Evolutionary conservation across 2,797 vertebrate genomes (phyloP).

Genomic region (Gorsachius magnificus): DNA sequence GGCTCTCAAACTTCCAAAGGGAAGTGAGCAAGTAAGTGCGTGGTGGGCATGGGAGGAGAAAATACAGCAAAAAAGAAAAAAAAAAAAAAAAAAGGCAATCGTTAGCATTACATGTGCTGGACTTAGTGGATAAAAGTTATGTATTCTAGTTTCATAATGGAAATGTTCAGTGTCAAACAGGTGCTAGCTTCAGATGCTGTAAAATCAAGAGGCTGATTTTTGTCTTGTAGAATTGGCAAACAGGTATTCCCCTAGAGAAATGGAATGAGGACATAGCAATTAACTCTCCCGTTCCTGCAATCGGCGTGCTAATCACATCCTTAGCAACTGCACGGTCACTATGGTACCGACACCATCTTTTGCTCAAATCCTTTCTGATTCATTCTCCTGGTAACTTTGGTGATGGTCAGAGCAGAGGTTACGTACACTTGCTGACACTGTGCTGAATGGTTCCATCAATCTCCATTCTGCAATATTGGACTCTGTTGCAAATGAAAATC

Average conservation of each 20-base stretch:
- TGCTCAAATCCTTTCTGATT: slow-evolving; percentile 47
- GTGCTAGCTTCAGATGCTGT: slow-evolving; percentile 44
- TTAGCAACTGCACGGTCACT: slow-evolving; percentile 74
- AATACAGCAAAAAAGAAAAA: background rate
- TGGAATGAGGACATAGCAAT: slow-evolving; percentile 75
- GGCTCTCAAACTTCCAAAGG: background rate
- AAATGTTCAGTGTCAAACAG: slow-evolving; percentile 46
- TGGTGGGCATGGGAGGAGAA: background rate
- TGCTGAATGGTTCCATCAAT: background rate
- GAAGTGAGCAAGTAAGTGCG: background rate
- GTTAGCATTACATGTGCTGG: background rate
- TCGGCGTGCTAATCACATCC: slow-evolving; percentile 72
- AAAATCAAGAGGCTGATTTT: slow-evolving; percentile 13
- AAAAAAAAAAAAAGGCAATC: background rate
- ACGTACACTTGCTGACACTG: background rate
- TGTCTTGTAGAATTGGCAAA: slow-evolving; percentile 62
- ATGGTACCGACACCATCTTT: slow-evolving; percentile 21
- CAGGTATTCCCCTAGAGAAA: slow-evolving; percentile 71
- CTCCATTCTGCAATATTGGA: background rate
- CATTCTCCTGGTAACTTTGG: background rate
- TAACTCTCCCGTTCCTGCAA: slow-evolving; percentile 66
- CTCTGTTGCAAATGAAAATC: background rate
- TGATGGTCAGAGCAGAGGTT: slow-evolving; percentile 40
- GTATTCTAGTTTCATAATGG: background rate
- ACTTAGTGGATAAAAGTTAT: background rate